Conservation (phyloP, 2,797 vertebrate species). For the Aselliscus stoliczkanus region DNA sequence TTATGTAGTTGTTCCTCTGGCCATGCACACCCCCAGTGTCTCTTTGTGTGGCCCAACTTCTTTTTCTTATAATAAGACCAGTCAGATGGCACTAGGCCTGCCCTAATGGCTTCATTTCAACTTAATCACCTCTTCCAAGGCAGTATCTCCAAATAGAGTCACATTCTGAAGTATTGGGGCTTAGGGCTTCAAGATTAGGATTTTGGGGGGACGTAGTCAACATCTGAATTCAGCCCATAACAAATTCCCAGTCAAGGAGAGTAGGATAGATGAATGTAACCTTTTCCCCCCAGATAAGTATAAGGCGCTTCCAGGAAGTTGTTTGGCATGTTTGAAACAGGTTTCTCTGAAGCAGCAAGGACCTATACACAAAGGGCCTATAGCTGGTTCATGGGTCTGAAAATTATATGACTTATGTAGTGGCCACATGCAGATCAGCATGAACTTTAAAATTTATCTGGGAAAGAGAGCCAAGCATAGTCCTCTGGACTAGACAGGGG, state of each 20-base stretch:
- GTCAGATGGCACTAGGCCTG: neutral
- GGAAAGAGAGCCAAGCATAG: neutral
- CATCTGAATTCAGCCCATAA: neutral
- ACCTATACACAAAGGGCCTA: neutral
- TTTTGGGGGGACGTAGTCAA: neutral
- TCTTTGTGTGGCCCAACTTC: neutral
- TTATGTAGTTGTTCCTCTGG: neutral
- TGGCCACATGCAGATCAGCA: neutral
- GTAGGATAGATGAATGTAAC: neutral
- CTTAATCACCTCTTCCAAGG: neutral
- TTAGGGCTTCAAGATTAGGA: neutral
- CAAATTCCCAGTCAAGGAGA: neutral
- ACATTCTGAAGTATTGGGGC: neutral
- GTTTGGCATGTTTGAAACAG: neutral
- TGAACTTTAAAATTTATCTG: neutral
- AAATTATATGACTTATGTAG: neutral
- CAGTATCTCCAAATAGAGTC: neutral
- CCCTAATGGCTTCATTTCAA: neutral
- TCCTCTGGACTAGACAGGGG: neutral
- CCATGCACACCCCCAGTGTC: fast-evolving
- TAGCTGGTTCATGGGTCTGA: neutral
- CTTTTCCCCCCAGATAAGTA: neutral
- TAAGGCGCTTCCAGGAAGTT: neutral
- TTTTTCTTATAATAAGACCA: neutral
- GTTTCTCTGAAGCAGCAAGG: neutral